Percentiles rank a stretch among this genome's conserved stretches.
These are phyloP conservation scores for Lepidonotus clava DNA, from an alignment of 2,888 invertebrate species.

Conservation along the genomic window DNA sequence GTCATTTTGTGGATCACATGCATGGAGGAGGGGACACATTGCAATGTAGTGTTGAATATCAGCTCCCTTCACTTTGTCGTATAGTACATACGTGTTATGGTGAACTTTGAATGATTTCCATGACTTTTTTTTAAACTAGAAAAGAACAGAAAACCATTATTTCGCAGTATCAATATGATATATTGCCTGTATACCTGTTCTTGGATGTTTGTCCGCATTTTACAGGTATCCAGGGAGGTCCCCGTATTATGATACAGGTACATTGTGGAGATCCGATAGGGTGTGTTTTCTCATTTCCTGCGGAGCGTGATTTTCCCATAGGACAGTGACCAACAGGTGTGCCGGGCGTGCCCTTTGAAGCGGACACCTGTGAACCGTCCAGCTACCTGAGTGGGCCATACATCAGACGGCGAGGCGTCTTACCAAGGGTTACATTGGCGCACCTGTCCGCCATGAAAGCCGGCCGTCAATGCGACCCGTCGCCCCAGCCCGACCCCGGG, in stretches of 20 bases:
- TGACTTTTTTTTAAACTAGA: too few species aligned
- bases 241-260: neutral
- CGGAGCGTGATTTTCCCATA: neutral
- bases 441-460: neutral
- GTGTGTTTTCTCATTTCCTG: conserved; percentile 29
- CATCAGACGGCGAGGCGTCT: neutral
- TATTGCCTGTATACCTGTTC: too few species aligned
- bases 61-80: too few species aligned
- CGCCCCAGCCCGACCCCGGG: conserved; percentile 34
- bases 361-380: conserved; percentile 9
- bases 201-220: too few species aligned
- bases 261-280: conserved; percentile 15
- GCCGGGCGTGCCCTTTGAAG: conserved; percentile 21
- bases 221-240: too few species aligned
- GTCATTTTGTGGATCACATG: too few species aligned
- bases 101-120: too few species aligned
- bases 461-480: conserved; percentile 13
- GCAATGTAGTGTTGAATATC: too few species aligned
- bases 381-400: conserved; percentile 13
- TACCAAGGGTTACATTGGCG: conserved; percentile 51
- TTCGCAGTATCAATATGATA: too few species aligned
- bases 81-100: too few species aligned
- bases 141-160: too few species aligned
- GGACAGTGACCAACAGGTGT: conserved; percentile 1
- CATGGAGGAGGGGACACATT: too few species aligned